Evolutionary conservation across 1,140 invertebrate species (phyloP).

Genomic region (Maniola jurtina): DNA sequence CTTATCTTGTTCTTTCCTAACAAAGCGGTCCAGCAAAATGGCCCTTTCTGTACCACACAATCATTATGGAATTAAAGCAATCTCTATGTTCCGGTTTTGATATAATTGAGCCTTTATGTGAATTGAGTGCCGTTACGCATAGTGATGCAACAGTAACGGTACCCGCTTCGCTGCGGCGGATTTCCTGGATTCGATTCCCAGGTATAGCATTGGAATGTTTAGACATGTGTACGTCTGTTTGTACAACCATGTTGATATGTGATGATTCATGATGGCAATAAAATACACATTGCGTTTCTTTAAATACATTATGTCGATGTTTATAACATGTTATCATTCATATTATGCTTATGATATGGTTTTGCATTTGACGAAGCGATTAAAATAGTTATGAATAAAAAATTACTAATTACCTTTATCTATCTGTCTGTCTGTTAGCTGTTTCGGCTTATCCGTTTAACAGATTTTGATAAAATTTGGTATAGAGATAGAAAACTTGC

Average conservation of each 20-base stretch:
- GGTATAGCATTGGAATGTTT: constrained; percentile 46
- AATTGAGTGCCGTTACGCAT: constrained; percentile 54
- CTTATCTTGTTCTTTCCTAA: constrained; percentile 30
- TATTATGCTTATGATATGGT: background rate
- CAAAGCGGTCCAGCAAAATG: constrained; percentile 32
- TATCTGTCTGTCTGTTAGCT: too few relatives aligned
- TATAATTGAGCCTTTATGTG: constrained; percentile 58
- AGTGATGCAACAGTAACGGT: constrained; percentile 37
- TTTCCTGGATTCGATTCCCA: constrained; percentile 67
- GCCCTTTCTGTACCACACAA: constrained; percentile 47
- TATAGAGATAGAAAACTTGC: too few relatives aligned
- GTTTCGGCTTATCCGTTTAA: too few relatives aligned
- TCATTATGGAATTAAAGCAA: constrained; percentile 66
- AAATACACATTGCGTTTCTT: background rate
- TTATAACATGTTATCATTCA: background rate
- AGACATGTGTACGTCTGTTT: constrained; percentile 21
- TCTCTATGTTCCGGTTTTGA: constrained; percentile 59
- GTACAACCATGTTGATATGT: constrained; percentile 2
- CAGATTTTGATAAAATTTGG: too few relatives aligned
- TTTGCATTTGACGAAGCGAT: too few relatives aligned
- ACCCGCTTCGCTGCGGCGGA: constrained; percentile 41
- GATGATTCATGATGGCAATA: background rate
- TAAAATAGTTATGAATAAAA: too few relatives aligned
- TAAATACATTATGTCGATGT: background rate
- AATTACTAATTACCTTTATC: too few relatives aligned